Conservation (phyloP, 2,797 vertebrate species). For the Xerus rutilus region DNA sequence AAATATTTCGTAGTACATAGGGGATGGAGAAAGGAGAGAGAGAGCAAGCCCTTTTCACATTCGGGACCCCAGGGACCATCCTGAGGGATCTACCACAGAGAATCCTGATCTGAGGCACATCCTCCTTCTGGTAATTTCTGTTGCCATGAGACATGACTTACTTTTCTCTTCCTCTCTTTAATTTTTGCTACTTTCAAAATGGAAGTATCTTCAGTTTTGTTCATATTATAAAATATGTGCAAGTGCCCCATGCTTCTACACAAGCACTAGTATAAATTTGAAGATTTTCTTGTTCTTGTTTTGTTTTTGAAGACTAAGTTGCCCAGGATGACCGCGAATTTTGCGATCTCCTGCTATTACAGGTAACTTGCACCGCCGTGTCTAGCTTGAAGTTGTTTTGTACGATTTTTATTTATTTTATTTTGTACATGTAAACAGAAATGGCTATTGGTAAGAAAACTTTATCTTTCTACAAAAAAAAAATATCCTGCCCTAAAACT, state of each 20-base stretch:
- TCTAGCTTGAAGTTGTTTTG: background rate
- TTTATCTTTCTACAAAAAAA: background rate
- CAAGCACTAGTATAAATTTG: background rate
- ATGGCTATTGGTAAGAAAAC: background rate
- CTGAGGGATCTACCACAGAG: background rate
- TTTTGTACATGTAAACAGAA: background rate
- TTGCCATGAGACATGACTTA: background rate
- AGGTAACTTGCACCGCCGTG: too few relatives aligned
- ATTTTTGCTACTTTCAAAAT: background rate
- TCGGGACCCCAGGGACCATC: too few relatives aligned
- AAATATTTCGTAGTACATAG: background rate
- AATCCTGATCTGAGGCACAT: rapidly evolving
- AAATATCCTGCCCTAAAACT: background rate
- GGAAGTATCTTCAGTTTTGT: background rate
- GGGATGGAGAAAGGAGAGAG: background rate
- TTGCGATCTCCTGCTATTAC: too few relatives aligned
- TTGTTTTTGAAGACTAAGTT: too few relatives aligned
- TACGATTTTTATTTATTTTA: background rate
- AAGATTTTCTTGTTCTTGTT: too few relatives aligned
- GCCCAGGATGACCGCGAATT: too few relatives aligned
- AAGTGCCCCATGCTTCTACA: background rate
- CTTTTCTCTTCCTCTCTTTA: conserved; percentile 27
- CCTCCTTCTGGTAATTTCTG: background rate
- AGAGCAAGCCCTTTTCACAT: background rate
- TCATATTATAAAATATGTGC: background rate